Evolutionary conservation across 2,797 vertebrate species (phyloP), one percentile per base, ranked within the genome.

Genomic region (Enteromius viviparus): DNA sequence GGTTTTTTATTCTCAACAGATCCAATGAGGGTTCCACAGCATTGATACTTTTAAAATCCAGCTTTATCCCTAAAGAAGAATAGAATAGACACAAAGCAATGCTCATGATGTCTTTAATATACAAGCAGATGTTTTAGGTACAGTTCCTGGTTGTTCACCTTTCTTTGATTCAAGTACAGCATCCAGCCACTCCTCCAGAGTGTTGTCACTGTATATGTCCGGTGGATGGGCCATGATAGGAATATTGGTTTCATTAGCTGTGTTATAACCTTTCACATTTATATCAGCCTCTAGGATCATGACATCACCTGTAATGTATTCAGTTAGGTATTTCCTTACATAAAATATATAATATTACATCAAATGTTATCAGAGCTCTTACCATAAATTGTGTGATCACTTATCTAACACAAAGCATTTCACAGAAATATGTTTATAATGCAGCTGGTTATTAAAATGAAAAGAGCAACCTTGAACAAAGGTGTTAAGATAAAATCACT

Each of bases 211-310:
- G 62, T 93, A 91, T 72, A 96, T 81, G 42, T 74, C 82, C 0
- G 96, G 96, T 1, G 96, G 96, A 62, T 97, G 96, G 1, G 96
- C 96, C 96, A 97, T 97, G 86, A 97, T 95, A 1, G 96, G 96
- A 37, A 93, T 82, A 0, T 91, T 88, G 3, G 94, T 95, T 88
- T 94, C 89, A 17, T 91, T 91, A 71, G 10, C 60, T 0, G 96
- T 96, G 70, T 90, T 86, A 42, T 93, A 85, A 62, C 96, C 96
- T 85, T 96, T 88, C 11, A 95, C 55, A 0, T 89, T 97, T 80
- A 97, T 88, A 0, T 97, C 96, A 0, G 95, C 94, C 90, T 97
- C 96, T 81, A 97, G 87, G 72, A 96, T 94, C 96, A 96, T 95
- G 62, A 75, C 51, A 1, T 90, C 80, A 47, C 94, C 96, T 97